phyloP scores from a whole-genome alignment of 2,888 invertebrate genomes.

The Rambutsinella grinnellia region DNA sequence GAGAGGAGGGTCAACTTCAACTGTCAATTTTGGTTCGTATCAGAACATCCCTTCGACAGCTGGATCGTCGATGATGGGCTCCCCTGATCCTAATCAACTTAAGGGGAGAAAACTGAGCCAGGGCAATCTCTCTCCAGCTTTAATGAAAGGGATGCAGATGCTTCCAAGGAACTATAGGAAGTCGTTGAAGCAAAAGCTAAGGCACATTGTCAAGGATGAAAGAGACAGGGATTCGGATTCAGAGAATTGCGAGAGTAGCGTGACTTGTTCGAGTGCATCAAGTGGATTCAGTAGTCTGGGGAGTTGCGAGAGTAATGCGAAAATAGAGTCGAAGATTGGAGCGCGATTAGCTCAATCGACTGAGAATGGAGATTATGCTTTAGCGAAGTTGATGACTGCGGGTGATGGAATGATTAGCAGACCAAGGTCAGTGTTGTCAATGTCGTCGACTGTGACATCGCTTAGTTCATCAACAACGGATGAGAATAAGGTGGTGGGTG shows the following conservation, averaged over 20 bases:
- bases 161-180: constrained; percentile 68
- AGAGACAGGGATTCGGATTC: constrained; percentile 64
- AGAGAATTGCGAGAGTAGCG: constrained; percentile 65
- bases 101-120: constrained; percentile 64
- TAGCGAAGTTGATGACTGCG: constrained; percentile 77
- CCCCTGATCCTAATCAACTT: constrained; percentile 49
- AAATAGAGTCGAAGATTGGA: constrained; percentile 65
- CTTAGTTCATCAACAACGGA: constrained; percentile 63
- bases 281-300: constrained; percentile 65
- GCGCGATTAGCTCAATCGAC: constrained; percentile 81
- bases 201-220: constrained; percentile 67
- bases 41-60: constrained; percentile 59
- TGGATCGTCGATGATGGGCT: constrained; percentile 28
- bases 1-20: constrained; percentile 23
- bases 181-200: constrained; percentile 68
- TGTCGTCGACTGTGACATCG: constrained; percentile 70
- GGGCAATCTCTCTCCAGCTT: constrained; percentile 62
- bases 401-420: constrained; percentile 65
- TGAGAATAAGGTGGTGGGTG: constrained; percentile 59
- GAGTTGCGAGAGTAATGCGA: constrained; percentile 59
- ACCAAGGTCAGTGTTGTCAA: constrained; percentile 73
- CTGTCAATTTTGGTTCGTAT: constrained; percentile 62
- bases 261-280: constrained; percentile 62
- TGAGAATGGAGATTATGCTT: constrained; percentile 81
- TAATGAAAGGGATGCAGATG: constrained; percentile 39